phyloP scores from a whole-genome alignment of 2,888 invertebrate genomes.

The Podotricha telesiphe region DNA sequence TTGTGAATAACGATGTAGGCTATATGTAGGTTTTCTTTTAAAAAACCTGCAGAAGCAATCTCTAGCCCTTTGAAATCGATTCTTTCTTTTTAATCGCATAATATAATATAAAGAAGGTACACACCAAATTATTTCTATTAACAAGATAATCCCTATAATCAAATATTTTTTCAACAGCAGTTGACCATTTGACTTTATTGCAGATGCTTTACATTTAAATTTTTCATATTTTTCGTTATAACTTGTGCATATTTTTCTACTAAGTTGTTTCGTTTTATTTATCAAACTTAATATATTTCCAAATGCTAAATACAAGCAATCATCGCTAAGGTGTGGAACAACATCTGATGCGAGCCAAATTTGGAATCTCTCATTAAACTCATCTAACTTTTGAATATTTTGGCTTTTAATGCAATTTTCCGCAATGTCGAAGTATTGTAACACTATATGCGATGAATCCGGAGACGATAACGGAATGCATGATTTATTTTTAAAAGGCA shows the following conservation, averaged over 20 bases:
- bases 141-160: conserved; percentile 57
- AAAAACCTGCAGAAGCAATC: conserved; percentile 21
- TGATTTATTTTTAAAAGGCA: conserved; percentile 80
- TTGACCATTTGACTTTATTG: conserved; percentile 47
- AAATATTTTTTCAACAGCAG: conserved; percentile 58
- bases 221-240: conserved; percentile 34
- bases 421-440: conserved; percentile 83
- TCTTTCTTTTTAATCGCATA: conserved; percentile 44
- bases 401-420: conserved; percentile 75
- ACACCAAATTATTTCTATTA: conserved; percentile 69
- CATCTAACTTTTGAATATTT: conserved; percentile 58
- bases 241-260: conserved; percentile 38
- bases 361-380: conserved; percentile 81
- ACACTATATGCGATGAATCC: conserved; percentile 66
- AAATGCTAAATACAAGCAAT: conserved; percentile 84
- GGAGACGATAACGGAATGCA: conserved; percentile 57
- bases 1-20: neutral
- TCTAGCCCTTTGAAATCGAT: conserved; percentile 26
- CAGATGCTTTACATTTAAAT: conserved; percentile 32
- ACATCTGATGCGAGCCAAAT: conserved; percentile 80
- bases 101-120: conserved; percentile 52
- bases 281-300: conserved; percentile 72
- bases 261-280: conserved; percentile 52
- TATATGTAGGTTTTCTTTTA: conserved; percentile 21
- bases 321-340: conserved; percentile 82